Evolutionary conservation across 2,797 vertebrate species (phyloP).

Genomic region (Salarias fasciatus): DNA sequence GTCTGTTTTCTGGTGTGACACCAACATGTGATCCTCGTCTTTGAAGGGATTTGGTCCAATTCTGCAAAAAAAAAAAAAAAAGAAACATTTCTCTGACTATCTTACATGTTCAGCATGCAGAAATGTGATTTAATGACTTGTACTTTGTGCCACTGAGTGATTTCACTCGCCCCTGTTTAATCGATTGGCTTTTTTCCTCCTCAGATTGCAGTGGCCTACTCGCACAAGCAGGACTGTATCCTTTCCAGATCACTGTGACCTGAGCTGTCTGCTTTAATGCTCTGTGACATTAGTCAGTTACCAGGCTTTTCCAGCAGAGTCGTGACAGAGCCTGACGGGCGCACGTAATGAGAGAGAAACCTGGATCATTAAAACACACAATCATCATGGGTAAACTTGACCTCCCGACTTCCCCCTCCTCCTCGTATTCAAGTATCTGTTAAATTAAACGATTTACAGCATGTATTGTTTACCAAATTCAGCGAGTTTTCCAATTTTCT

Average conservation of each 20-base stretch:
- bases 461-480: no score
- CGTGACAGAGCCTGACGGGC: conserved; percentile 7
- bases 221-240: conserved; percentile 84
- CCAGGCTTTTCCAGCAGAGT: background rate
- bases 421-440: no score
- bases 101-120: conserved; percentile 5
- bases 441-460: no score
- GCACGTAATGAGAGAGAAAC: no score
- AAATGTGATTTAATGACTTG: background rate
- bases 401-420: no score
- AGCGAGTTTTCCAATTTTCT: no score
- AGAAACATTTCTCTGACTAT: background rate
- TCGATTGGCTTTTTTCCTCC: conserved; percentile 18
- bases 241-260: conserved; percentile 52
- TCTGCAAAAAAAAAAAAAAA: conserved; percentile 20
- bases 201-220: conserved; percentile 82
- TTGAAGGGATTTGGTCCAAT: conserved; percentile 37
- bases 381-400: no score
- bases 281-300: conserved; percentile 12
- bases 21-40: conserved; percentile 49
- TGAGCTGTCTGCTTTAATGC: conserved; percentile 1
- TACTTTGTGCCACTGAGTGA: conserved; percentile 4
- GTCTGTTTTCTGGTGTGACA: conserved; percentile 18
- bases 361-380: no score
- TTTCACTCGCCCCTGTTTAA: conserved; percentile 11